These are phyloP conservation scores for Scatophagus argus DNA, from an alignment of 2,113 vertebrate genomes.

Conservation along the genomic window DNA sequence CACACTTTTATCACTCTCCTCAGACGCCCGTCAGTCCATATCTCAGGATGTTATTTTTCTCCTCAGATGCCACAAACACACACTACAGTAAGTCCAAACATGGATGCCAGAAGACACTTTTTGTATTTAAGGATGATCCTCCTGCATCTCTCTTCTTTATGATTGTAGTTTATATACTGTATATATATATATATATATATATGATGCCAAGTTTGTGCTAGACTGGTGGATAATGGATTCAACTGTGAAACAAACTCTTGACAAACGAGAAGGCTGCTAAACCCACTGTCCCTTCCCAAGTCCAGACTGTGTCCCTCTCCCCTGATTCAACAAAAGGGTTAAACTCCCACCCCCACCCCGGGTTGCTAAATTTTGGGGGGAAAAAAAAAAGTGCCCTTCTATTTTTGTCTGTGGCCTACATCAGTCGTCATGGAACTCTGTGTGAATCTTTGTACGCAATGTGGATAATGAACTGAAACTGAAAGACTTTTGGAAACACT, in stretches of 20 bases:
- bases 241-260: slow-evolving; percentile 90
- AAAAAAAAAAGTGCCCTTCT: slow-evolving; percentile 75
- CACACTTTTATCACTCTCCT: slow-evolving; percentile 74
- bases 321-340: slow-evolving; percentile 42
- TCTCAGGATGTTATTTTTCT: slow-evolving; percentile 91
- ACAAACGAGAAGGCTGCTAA: slow-evolving; percentile 85
- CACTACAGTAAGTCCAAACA: slow-evolving; percentile 76
- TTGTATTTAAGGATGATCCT: slow-evolving; percentile 75
- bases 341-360: too few relatives aligned
- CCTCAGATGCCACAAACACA: slow-evolving; percentile 81
- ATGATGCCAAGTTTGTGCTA: slow-evolving; percentile 82
- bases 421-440: slow-evolving; percentile 56
- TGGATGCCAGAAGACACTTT: slow-evolving; percentile 68
- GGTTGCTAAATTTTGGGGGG: slow-evolving; percentile 62
- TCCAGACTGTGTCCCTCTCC: slow-evolving; percentile 51
- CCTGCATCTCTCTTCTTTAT: slow-evolving; percentile 62
- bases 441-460: slow-evolving; percentile 51
- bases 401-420: slow-evolving; percentile 76
- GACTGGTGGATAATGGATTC: slow-evolving; percentile 81
- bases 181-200: slow-evolving; percentile 74
- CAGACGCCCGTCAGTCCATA: slow-evolving; percentile 80
- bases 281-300: slow-evolving; percentile 46
- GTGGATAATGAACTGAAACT: slow-evolving; percentile 48
- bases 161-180: slow-evolving; percentile 78
- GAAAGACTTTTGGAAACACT: slow-evolving; percentile 50